Evolutionary conservation across 2,797 vertebrate species (phyloP).

Genomic region (Taeniopygia guttata): DNA sequence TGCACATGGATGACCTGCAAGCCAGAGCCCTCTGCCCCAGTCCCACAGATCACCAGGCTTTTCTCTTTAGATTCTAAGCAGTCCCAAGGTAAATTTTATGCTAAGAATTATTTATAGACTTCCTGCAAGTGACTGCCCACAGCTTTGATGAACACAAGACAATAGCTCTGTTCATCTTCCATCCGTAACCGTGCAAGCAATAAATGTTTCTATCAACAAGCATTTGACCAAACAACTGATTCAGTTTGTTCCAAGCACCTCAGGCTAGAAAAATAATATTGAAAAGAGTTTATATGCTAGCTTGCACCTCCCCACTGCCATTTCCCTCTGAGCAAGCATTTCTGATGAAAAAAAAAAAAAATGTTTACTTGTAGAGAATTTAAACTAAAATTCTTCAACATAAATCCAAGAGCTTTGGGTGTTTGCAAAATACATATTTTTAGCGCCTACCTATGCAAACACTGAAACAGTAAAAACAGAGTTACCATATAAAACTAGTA

Average conservation of each 20-base stretch:
- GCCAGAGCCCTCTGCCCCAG: neutral
- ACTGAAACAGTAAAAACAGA: slow-evolving; percentile 1
- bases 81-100: neutral
- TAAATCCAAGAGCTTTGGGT: neutral
- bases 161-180: neutral
- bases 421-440: neutral
- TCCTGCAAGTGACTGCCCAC: neutral
- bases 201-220: slow-evolving; percentile 5
- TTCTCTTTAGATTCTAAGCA: neutral
- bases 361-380: neutral
- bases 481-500: slow-evolving; percentile 16
- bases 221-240: neutral
- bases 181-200: neutral
- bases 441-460: slow-evolving; percentile 38
- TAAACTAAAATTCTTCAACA: neutral
- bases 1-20: neutral
- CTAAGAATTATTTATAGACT: slow-evolving; percentile 18
- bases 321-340: neutral
- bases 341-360: neutral
- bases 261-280: neutral
- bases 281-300: neutral
- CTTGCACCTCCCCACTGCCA: neutral
- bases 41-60: neutral
- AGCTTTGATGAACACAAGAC: neutral
- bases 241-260: neutral